These are phyloP conservation scores for Kuschelorhynchus macadamiae DNA, from an alignment of 2,888 invertebrate genomes.

Conservation along the genomic window DNA sequence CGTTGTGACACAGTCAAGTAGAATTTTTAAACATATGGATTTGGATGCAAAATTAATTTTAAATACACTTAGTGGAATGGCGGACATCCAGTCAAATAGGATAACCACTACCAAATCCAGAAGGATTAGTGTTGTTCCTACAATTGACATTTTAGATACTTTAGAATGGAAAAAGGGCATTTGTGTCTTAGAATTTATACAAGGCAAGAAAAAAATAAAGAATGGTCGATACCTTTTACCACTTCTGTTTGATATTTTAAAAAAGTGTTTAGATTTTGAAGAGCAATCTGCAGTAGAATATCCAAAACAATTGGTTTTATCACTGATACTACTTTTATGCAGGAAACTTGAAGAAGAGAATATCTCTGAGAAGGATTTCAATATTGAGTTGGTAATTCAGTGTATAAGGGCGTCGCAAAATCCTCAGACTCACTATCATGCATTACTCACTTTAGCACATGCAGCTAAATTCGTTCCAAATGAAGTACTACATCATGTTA, in stretches of 20 bases:
- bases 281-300: slow-evolving; percentile 89
- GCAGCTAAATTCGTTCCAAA: slow-evolving; percentile 85
- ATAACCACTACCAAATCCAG: slow-evolving; percentile 64
- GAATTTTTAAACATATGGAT: slow-evolving; percentile 77
- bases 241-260: slow-evolving; percentile 82
- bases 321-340: slow-evolving; percentile 81
- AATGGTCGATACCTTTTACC: slow-evolving; percentile 79
- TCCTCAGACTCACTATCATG: slow-evolving; percentile 96
- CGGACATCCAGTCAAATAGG: slow-evolving; percentile 69
- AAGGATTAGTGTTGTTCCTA: slow-evolving; percentile 69
- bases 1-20: slow-evolving; percentile 74
- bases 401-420: slow-evolving; percentile 92
- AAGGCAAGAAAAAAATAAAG: slow-evolving; percentile 85
- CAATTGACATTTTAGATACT: slow-evolving; percentile 76
- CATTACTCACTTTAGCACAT: slow-evolving; percentile 85
- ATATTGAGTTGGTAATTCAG: slow-evolving; percentile 86
- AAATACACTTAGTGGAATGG: slow-evolving; percentile 75
- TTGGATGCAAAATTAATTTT: slow-evolving; percentile 76
- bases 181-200: slow-evolving; percentile 85
- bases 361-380: slow-evolving; percentile 70
- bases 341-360: slow-evolving; percentile 73
- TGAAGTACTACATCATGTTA: slow-evolving; percentile 91
- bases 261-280: slow-evolving; percentile 84
- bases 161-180: slow-evolving; percentile 85
- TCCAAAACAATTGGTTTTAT: slow-evolving; percentile 87